Base-by-base conservation (phyloP, 2,797 vertebrate genomes). In the Amphiprion clarkii region DNA sequence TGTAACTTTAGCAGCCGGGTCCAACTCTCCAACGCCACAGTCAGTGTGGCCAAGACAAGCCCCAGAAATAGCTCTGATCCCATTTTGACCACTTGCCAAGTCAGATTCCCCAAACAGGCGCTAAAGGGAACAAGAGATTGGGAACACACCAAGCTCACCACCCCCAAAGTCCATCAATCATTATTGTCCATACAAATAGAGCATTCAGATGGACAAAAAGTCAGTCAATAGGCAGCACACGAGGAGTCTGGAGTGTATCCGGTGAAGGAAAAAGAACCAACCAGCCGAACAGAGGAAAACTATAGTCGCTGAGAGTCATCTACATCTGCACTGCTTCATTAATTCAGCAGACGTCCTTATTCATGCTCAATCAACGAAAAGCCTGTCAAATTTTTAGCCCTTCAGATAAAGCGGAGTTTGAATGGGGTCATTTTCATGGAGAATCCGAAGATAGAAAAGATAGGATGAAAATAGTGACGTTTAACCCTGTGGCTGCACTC, bases 191-290 rank as follows among this genome's bases (percentile, higher is more conserved):
- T 86, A 93, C 88, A 94, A 93, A 93, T 74, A 87, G 85, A 82
- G 88, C 89, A 89, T 93, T 94, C 84, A 94, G 74, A 89, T 78
- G 78, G 72, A 94, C 91, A 94, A 83, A 92, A 91, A 88, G 90
- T 87, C 87, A 85, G 79, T 93, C 89, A 94, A 93, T 90, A 77
- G 92, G 90, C 87, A 87, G 87, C 87, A 88, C 89, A 91, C 57
- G 85, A 93, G 89, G 89, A 92, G 92, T 93, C 92, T 93, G 84
- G 82, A 89, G 90, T 89, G 90, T 78, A 91, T 94, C 93, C 91
- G 92, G 91, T 81, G 67, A 71, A 53, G 71, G 78, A 67, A 83
- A 89, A 87, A 78, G 82, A 89, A 83, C 9, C 90, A 93, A 81
- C 86, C 88, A 88, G 84, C 83, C 71, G 74, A 69, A 90, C 88